A percentile compares a stretch with the other conserved stretches of the same genome.
Conservation (phyloP, 1,140 invertebrate species). For the Pemphigus obesinymphae region DNA sequence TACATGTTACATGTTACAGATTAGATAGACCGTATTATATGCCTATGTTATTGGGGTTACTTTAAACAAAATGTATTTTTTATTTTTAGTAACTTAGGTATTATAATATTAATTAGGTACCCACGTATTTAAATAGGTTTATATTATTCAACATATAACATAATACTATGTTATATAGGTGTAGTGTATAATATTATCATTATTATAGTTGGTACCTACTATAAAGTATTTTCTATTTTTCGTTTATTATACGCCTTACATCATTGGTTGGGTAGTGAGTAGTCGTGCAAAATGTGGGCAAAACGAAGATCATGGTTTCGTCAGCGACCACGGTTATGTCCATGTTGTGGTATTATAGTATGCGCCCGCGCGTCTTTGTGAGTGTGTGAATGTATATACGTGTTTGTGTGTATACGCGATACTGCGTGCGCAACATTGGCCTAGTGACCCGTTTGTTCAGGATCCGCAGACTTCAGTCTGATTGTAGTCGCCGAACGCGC, state of each 20-base stretch:
- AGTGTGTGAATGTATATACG: not conserved
- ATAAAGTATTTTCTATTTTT: too few relatives aligned
- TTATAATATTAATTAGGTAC: too few relatives aligned
- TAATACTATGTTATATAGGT: not conserved
- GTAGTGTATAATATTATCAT: not conserved
- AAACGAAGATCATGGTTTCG: conserved; percentile 19
- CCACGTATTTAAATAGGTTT: too few relatives aligned
- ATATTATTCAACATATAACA: too few relatives aligned
- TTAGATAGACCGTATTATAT: too few relatives aligned
- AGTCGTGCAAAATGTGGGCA: conserved; percentile 7
- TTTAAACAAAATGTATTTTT: too few relatives aligned
- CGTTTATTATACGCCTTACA: not conserved
- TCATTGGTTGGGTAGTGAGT: not conserved
- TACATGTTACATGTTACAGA: too few relatives aligned
- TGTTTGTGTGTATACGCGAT: not conserved
- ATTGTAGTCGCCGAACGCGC: not conserved
- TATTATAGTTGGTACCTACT: not conserved
- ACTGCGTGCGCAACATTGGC: conserved; percentile 41
- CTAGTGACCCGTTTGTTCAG: conserved; percentile 36
- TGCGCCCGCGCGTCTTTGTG: too few relatives aligned
- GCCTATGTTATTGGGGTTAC: too few relatives aligned
- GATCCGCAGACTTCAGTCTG: conserved; percentile 27
- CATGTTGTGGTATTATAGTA: not conserved
- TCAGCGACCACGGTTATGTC: conserved; percentile 15
- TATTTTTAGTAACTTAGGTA: too few relatives aligned